Evolutionary conservation across 1,140 invertebrate species (phyloP), one percentile per base, ranked within the genome.

Genomic region (Drosophila parabipectinata): DNA sequence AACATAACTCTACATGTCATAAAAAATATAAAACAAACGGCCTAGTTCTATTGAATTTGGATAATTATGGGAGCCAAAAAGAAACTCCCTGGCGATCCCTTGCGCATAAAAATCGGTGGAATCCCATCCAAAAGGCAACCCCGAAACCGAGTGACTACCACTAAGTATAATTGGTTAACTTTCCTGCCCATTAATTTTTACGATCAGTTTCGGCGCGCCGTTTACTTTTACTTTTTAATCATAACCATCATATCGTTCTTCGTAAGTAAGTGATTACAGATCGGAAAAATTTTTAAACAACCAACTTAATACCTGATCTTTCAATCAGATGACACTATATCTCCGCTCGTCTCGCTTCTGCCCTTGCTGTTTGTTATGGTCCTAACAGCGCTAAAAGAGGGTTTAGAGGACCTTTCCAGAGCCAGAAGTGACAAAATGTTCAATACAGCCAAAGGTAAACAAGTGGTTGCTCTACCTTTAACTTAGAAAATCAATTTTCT

Each of bases 141-240:
- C 18, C 60, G 77, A 0, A 95, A 95, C 83, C 93, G 92, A 18
- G 94, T 95, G 51, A 93, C 92, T 41, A 94, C 95, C 0, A 94
- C 94, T 26, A 95, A 95, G 93, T 98, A 98, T 83, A 96, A 95
- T 3, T 37, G 95, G 66, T 94, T 95, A 87, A 96, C 94, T 76
- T 97, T 97, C 82, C 51, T 97, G 18, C 96, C 96, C 8, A 95
- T 96, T 90, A 97, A 97, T 92, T 91, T 98, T 18, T 95, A 95
- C 75, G 96, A 97, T 77, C 97, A 98, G 92, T 97, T 98, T 84
- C 93, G 96, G 2, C 93, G 97, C 55, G 92, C 97, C 12, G 96
- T 96, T 14, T 97, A 97, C 92, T 96, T 97, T 80, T 98, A 97
- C 85, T 98, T 98, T 80, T 92, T 97, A 0, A 91, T 95, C 32